Percentiles rank a stretch among this genome's conserved stretches.
phyloP scores from a whole-genome alignment of 1,140 invertebrate species.

The Geopemphigus sp. region DNA sequence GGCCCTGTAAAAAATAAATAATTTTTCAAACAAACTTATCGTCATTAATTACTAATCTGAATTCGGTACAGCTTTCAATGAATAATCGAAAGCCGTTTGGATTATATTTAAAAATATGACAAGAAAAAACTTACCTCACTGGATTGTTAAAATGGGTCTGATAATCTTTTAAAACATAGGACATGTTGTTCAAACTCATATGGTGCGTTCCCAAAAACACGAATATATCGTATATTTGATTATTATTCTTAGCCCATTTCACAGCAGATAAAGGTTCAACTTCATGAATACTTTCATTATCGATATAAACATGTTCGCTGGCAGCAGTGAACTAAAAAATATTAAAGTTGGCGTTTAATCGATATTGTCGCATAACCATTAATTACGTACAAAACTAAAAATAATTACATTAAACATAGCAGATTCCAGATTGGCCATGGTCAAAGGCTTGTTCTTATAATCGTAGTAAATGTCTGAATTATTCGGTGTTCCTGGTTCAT shows the following conservation, averaged over 20 bases:
- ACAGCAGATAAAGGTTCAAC: not conserved
- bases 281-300: not conserved
- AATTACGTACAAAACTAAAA: not conserved
- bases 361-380: no score
- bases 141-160: not conserved
- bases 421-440: not conserved
- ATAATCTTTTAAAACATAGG: not conserved
- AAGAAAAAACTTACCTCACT: slow-evolving; percentile 7
- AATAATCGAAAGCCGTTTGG: no score
- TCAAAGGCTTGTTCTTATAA: not conserved
- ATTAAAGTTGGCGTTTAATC: no score
- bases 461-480: not conserved
- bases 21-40: no score
- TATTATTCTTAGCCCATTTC: not conserved
- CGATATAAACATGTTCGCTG: no score
- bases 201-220: not conserved
- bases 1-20: not conserved
- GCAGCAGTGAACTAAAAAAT: no score
- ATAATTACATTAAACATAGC: not conserved
- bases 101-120: no score
- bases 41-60: no score
- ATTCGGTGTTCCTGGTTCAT: not conserved
- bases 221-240: not conserved
- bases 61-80: no score
- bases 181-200: not conserved